Base-by-base conservation (phyloP, 2,888 invertebrate species). In the Dasysyrphus tricinctus region DNA sequence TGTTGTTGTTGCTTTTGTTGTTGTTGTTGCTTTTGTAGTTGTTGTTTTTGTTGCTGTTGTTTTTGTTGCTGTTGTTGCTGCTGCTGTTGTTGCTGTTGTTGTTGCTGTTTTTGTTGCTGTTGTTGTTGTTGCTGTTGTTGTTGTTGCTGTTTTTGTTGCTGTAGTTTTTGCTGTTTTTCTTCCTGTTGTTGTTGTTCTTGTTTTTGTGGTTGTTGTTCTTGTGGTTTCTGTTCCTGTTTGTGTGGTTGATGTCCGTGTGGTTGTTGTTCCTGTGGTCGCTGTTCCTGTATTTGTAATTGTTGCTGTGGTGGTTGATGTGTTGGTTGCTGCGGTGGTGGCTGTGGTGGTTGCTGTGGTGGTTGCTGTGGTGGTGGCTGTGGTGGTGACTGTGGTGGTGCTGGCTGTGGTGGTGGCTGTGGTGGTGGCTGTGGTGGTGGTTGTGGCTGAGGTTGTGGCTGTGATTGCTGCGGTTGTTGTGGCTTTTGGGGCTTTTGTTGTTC, bases 181-280 rank as follows among this genome's bases (percentile, higher is more conserved):
- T 59, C 59, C 32, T 12, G n/a, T 3, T 37, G 72, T 8, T 9
- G 54, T 5, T 37, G 69, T 5, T 8, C 19, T 63, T 16, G 61
- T 57, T 65, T 76, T 63, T 63, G 80, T 65, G 24, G 42, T 78
- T 61, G 76, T 14, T 12, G 42, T 29, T n/a, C 5, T 7, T n/a
- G 44, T 44, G 29, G 16, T 4, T 8, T 16, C n/a, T 19, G 14
- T 42, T 59, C 39, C 8, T 44, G 44, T 63, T 73, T 61, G 54
- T 59, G 29, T 47, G n/a, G 8, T 1, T 54, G 19, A 54, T 59
- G 32, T 81, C 29, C 24, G 32, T 63, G 44, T 16, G 7, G 63
- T 9, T 4, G 14, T 4, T 37, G 11, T 19, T 1, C 8, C 3
- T 42, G 39, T 63, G 3, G 19, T 16, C 5, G 19, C 24, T 3